Evolutionary conservation across 1,140 invertebrate species (phyloP).

Genomic region (Polypedilum pembai): DNA sequence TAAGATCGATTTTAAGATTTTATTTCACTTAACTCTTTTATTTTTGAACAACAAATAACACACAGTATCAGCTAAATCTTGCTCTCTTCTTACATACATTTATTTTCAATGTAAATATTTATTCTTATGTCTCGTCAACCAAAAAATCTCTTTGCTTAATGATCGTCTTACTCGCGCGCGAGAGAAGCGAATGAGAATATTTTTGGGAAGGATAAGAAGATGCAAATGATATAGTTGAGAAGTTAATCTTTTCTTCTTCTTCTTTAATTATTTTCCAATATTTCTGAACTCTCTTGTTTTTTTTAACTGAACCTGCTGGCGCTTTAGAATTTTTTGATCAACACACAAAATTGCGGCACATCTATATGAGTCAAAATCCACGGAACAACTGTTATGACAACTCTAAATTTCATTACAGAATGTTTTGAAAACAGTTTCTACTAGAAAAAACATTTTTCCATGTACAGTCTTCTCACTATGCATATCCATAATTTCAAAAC

Average conservation of each 20-base stretch:
- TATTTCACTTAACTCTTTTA: no score
- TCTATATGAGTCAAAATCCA: neutral
- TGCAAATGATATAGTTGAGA: slow-evolving; percentile 13
- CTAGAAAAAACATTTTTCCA: no score
- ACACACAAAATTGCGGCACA: neutral
- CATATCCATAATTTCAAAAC: no score
- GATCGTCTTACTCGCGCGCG: no score
- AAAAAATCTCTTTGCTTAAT: neutral
- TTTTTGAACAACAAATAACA: no score
- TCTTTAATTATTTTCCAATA: slow-evolving; percentile 23
- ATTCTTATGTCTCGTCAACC: neutral
- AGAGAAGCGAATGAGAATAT: no score
- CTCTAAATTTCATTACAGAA: no score
- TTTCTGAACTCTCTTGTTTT: neutral
- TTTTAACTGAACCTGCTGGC: neutral
- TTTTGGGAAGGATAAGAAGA: neutral
- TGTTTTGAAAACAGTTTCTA: no score
- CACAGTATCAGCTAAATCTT: neutral
- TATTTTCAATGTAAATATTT: neutral
- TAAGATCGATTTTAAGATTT: no score
- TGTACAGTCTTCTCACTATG: no score
- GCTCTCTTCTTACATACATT: neutral
- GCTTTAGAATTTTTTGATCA: neutral
- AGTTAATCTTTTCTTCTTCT: slow-evolving; percentile 12
- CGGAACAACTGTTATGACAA: neutral